Percentiles rank a stretch among this genome's conserved stretches.
Evolutionary conservation across 2,113 vertebrate species (phyloP).

Genomic region (Thunnus maccoyii): DNA sequence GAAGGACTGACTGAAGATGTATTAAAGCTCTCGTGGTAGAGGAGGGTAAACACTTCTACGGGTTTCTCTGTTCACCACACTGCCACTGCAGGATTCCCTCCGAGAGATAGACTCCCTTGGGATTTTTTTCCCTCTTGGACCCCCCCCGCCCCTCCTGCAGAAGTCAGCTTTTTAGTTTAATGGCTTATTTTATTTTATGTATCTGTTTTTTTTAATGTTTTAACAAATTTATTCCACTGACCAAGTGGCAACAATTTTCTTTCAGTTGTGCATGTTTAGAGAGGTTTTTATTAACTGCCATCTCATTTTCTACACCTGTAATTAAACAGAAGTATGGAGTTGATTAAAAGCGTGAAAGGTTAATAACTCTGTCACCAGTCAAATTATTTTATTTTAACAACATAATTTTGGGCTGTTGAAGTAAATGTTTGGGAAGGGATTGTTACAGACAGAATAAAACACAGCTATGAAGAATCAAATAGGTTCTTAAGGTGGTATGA

Average conservation of each 20-base stretch:
- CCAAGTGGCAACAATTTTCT: constrained; percentile 10
- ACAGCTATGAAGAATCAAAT: background rate
- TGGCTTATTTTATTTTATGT: constrained; percentile 57
- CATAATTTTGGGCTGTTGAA: background rate
- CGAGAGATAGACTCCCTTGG: constrained; percentile 30
- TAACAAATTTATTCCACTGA: constrained; percentile 28
- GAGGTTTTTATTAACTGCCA: constrained; percentile 37
- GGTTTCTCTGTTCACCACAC: constrained; percentile 34
- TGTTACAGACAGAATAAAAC: background rate
- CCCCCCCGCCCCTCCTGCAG: background rate
- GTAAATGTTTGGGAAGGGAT: background rate
- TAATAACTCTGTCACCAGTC: constrained; percentile 33
- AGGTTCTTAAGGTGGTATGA: background rate
- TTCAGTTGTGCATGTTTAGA: constrained; percentile 38
- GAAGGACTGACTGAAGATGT: constrained; percentile 9
- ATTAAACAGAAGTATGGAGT: constrained; percentile 30
- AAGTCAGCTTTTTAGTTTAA: constrained; percentile 57
- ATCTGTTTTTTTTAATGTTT: constrained; percentile 39
- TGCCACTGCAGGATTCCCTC: constrained; percentile 42
- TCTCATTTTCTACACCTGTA: constrained; percentile 63
- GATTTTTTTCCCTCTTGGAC: constrained; percentile 6
- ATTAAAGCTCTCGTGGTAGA: constrained; percentile 14
- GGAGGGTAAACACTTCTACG: background rate
- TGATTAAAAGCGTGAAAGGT: constrained; percentile 63
- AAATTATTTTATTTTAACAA: constrained; percentile 19